phyloP scores from a whole-genome alignment of 2,113 vertebrate genomes.

The Mixornis gularis region DNA sequence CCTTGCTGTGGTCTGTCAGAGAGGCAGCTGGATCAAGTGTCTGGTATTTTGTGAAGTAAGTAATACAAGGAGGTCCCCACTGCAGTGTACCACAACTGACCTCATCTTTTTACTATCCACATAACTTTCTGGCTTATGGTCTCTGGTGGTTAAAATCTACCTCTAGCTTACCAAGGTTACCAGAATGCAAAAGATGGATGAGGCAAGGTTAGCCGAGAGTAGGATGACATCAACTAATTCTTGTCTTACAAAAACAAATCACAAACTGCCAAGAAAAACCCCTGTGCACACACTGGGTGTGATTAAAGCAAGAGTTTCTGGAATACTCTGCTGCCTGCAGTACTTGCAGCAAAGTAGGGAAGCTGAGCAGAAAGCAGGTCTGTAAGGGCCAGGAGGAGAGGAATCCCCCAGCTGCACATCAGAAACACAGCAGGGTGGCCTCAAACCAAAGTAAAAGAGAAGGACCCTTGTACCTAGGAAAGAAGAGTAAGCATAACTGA shows the following conservation, averaged over 20 bases:
- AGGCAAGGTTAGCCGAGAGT: neutral
- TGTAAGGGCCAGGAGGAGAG: neutral
- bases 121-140: neutral
- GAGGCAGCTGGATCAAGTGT: neutral
- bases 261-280: neutral
- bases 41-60: neutral
- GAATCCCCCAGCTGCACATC: neutral
- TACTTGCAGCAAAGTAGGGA: rapidly evolving
- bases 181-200: neutral
- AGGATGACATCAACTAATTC: neutral
- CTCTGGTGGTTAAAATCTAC: neutral
- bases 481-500: neutral
- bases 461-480: neutral
- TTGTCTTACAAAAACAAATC: neutral
- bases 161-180: neutral
- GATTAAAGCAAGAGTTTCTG: neutral
- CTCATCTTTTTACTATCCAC: neutral
- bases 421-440: neutral
- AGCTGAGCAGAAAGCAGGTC: neutral
- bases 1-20: neutral
- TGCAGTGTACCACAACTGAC: neutral
- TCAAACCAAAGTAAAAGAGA: neutral
- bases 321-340: neutral
- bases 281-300: neutral
- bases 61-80: neutral